Evolutionary conservation across 2,888 invertebrate species (phyloP).

Genomic region (Portevinia maculata): DNA sequence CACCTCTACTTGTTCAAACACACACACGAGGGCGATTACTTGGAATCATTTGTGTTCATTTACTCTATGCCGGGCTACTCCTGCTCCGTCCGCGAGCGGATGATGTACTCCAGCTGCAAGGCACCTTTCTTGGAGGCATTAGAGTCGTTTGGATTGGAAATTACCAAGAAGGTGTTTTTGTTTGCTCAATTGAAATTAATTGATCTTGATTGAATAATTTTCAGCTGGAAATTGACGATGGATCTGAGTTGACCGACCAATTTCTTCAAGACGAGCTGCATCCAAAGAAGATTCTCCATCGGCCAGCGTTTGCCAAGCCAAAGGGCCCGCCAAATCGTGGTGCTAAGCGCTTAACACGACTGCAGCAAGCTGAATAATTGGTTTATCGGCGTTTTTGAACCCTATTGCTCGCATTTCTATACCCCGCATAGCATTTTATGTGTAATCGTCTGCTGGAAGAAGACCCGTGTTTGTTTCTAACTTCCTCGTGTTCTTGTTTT

Average conservation of each 20-base stretch:
- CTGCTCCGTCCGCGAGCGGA: conserved; percentile 97
- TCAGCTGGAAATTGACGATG: conserved; percentile 95
- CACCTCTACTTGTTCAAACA: conserved; percentile 94
- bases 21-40: conserved; percentile 95
- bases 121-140: conserved; percentile 93
- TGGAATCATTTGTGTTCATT: conserved; percentile 95
- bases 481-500: conserved; percentile 48
- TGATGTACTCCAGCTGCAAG: conserved; percentile 99
- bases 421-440: conserved; percentile 55
- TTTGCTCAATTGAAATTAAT: not conserved
- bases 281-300: conserved; percentile 93
- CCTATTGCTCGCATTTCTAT: conserved; percentile 67
- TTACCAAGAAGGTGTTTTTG: conserved; percentile 91
- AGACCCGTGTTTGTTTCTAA: conserved; percentile 36
- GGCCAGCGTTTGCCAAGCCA: conserved; percentile 97
- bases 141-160: conserved; percentile 89
- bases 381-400: conserved; percentile 17
- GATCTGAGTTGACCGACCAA: conserved; percentile 94
- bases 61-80: conserved; percentile 99
- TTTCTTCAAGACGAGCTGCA: conserved; percentile 96
- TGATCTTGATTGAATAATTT: conserved; percentile 74
- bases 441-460: conserved; percentile 29
- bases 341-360: conserved; percentile 93
- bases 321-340: conserved; percentile 97
- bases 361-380: conserved; percentile 83